Evolutionary conservation across 2,888 invertebrate species (phyloP), one percentile per base, ranked within the genome.

Genomic region (Rhagonycha fulva): DNA sequence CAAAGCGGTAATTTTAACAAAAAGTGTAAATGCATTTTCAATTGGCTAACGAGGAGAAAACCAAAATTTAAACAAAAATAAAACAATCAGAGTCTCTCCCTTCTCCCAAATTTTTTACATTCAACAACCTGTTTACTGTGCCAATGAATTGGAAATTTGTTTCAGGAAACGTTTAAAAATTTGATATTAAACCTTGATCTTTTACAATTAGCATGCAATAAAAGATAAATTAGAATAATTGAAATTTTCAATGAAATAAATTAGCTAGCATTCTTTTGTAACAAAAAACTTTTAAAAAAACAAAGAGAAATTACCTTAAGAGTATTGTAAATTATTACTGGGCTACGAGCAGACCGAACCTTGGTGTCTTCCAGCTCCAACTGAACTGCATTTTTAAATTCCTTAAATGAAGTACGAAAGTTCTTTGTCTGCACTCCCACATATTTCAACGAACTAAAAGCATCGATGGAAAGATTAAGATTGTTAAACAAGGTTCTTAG

Each of bases 381-480:
- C 78, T 90, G 89, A 73, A 95, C 87, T 11, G 90, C 91, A 67
- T 87, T 85, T 76, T 88, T 89, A 14, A 95, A 87, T 78, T 90
- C 88, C 61, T 87, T 86, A 84, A 93, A 95, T 84, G 93, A 90
- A 4, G 94, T 94, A 5, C 87, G 84, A 12, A 86, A 86, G 68
- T 85, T 86, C 3, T 86, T 84, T 11, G 91, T 91, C 83, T 91
- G 90, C 60, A 91, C 88, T n/a, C 93, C 93, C 68, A 93, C 88
- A 82, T 93, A 93, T 78, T 91, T 91, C 62, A 95, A 86, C 12
- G 93, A 93, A 85, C 93, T 93, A 84, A 94, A 95, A 14, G 94
- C 93, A 80, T 93, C 93, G 66, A 92, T 91, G 79, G 91, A 90
- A 69, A 92, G 88, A 68, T 91, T 90, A 82, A 92, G 87, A 78